Base-by-base conservation (phyloP, 2,113 vertebrate species). In the Aphyosemion australe region DNA sequence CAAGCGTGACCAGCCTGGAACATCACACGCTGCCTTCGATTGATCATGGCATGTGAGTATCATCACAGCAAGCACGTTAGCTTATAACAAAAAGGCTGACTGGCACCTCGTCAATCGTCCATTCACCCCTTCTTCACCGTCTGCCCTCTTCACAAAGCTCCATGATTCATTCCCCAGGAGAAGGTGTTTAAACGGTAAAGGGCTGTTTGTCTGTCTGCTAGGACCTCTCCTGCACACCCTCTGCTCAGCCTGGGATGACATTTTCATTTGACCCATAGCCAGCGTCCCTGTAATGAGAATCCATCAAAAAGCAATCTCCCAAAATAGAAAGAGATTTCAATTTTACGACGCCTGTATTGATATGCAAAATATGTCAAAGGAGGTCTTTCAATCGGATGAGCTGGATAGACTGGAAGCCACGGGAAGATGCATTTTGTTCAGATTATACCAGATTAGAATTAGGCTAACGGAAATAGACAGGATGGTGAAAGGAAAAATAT, bases 221-320 rank as follows among this genome's bases (percentile, higher is more conserved):
- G 63, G 47, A 50, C 51, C 54, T 56, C 43, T 61, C 56, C 42
- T 37, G 53, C 75, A 61, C 71, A 65, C 71, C 66, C 72, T 76
- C 62, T 54, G 52, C 74, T 74, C 57, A 80, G 88, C 84, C 74
- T 63, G 57, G 64, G 70, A 78, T 91, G 87, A 84, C 85, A 90
- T 91, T 92, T 91, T 85, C 85, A 88, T 90, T 85, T 87, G 85
- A 92, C 90, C 87, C 79, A 69, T 62, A 66, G 85, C 82, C 79
- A 85, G 78, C 89, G 80, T 76, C 61, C 21, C 80, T 47, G 75
- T 90, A 89, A 92, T 92, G 90, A 90, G 84, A 83, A 78, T 73
- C 76, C 72, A 84, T 89, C 78, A 79, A 75, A 84, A 87, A 90
- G 82, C 83, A 78, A 89, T 90, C 82, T 89, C 74, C 72, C 72